Conservation (phyloP, 1,140 invertebrate genomes). For the Ladona fulva region DNA sequence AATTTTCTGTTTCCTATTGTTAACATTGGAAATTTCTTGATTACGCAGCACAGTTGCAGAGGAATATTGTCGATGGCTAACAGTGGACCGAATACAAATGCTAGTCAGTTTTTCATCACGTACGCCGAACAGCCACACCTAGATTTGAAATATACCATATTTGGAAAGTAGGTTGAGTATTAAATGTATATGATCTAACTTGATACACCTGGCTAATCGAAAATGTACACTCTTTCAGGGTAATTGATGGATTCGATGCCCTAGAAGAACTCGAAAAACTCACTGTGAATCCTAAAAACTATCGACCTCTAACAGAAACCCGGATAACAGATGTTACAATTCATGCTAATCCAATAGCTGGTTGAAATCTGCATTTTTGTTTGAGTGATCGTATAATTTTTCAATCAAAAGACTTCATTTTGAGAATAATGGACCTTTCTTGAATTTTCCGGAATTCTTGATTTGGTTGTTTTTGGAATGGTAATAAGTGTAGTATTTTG, state of each 20-base stretch:
- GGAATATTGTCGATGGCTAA: constrained; percentile 98
- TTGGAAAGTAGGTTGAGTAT: constrained; percentile 71
- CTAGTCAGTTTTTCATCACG: constrained; percentile 96
- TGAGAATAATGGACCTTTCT: no score
- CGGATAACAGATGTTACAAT: constrained; percentile 83
- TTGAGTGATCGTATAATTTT: no score
- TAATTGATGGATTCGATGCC: constrained; percentile 95
- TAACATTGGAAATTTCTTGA: constrained; percentile 19
- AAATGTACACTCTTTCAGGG: constrained; percentile 58
- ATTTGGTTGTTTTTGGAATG: no score
- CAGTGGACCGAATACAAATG: constrained; percentile 96
- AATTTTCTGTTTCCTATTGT: neutral
- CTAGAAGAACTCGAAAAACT: constrained; percentile 94
- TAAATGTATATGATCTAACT: neutral
- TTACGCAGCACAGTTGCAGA: constrained; percentile 66
- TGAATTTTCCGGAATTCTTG: no score
- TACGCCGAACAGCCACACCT: constrained; percentile 91
- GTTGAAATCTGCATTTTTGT: constrained; percentile 33
- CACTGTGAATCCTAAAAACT: constrained; percentile 89
- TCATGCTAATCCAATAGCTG: constrained; percentile 91
- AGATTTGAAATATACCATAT: constrained; percentile 93
- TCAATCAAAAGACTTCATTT: no score
- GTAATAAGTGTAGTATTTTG: no score
- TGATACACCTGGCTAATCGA: neutral
- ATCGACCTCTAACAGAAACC: constrained; percentile 71